phyloP scores from a whole-genome alignment of 2,113 vertebrate species.

The Condylura cristata region DNA sequence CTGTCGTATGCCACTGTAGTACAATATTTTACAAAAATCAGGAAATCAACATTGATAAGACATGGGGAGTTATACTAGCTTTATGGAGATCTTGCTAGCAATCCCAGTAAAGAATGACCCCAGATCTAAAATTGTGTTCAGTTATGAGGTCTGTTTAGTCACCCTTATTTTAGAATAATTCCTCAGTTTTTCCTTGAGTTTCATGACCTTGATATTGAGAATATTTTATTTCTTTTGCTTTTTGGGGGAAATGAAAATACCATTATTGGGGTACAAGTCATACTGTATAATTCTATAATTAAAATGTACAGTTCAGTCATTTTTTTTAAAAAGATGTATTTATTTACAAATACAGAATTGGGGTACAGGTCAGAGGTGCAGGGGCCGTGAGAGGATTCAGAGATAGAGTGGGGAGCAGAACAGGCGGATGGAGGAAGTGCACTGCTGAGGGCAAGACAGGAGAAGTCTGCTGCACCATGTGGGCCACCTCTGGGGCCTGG shows the following conservation, averaged over 20 bases:
- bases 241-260: background rate
- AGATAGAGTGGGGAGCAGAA: too few species aligned
- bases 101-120: background rate
- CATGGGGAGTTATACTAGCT: background rate
- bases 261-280: background rate
- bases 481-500: too few species aligned
- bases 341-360: too few species aligned
- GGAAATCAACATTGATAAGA: background rate
- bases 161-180: background rate
- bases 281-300: background rate
- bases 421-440: too few species aligned
- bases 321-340: too few species aligned
- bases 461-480: too few species aligned
- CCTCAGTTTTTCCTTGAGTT: background rate
- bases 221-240: background rate
- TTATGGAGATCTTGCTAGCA: background rate
- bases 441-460: too few species aligned
- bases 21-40: background rate
- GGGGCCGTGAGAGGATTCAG: too few species aligned
- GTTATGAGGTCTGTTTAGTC: background rate
- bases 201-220: background rate
- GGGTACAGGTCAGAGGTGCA: too few species aligned
- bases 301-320: background rate
- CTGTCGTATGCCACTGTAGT: background rate
- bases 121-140: background rate